A percentile compares a stretch with the other conserved stretches of the same genome.
These are phyloP conservation scores for Diarsia mendica DNA, from an alignment of 2,888 invertebrate species.

Conservation along the genomic window DNA sequence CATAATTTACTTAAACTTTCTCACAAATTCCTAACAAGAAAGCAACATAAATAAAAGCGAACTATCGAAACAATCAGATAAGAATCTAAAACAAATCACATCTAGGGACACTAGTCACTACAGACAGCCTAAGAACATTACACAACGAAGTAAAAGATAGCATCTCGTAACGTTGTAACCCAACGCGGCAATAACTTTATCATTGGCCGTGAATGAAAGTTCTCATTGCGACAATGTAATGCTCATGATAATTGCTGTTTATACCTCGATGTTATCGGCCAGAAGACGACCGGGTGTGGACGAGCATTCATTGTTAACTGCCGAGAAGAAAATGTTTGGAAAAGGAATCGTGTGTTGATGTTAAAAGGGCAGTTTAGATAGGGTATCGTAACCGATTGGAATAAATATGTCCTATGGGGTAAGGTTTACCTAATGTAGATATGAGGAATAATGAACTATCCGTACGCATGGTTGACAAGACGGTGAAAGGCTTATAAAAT, in stretches of 20 bases:
- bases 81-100: constrained; percentile 31
- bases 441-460: neutral
- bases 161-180: constrained; percentile 21
- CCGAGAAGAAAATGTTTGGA: neutral
- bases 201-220: constrained; percentile 33
- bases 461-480: neutral
- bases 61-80: constrained; percentile 30
- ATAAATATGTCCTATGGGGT: neutral
- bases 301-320: constrained; percentile 4
- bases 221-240: constrained; percentile 56
- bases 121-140: constrained; percentile 28
- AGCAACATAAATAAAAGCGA: constrained; percentile 3
- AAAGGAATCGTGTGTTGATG: constrained; percentile 6
- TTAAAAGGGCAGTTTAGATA: constrained; percentile 33
- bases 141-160: constrained; percentile 40
- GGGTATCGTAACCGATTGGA: constrained; percentile 3
- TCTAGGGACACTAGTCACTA: neutral
- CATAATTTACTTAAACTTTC: constrained; percentile 2
- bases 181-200: constrained; percentile 46
- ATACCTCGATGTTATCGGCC: constrained; percentile 36
- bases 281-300: neutral
- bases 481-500: neutral
- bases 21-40: neutral
- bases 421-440: neutral
- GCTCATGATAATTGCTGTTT: constrained; percentile 46